phyloP scores from a whole-genome alignment of 1,140 invertebrate species.

The Parasteatoda tepidariorum region DNA sequence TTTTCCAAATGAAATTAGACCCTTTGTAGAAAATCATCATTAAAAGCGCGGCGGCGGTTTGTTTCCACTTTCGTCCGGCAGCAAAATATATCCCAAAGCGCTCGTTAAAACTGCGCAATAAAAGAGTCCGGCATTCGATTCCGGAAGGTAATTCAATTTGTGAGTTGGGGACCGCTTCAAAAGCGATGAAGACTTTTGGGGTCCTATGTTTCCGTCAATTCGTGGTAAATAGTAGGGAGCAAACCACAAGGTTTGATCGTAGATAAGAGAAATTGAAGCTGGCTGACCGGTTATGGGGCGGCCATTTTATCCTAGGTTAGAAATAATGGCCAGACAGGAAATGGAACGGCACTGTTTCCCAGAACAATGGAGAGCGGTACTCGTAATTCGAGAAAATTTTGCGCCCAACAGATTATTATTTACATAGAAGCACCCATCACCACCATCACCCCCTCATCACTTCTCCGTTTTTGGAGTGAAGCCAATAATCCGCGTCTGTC shows the following conservation, averaged over 20 bases:
- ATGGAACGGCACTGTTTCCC: conserved; percentile 46
- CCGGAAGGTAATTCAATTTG: conserved; percentile 38
- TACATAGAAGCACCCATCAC: no score
- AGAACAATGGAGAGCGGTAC: conserved; percentile 37
- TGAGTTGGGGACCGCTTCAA: conserved; percentile 14
- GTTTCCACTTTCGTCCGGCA: conserved; percentile 34
- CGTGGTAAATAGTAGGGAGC: conserved; percentile 36
- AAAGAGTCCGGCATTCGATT: conserved; percentile 41
- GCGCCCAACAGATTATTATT: conserved; percentile 8
- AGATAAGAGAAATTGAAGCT: conserved; percentile 33
- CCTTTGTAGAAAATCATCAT: conserved; percentile 32
- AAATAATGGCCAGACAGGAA: conserved; percentile 40
- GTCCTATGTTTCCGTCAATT: conserved; percentile 34
- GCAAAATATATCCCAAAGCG: conserved; percentile 36
- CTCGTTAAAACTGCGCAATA: conserved; percentile 51
- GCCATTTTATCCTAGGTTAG: conserved; percentile 34
- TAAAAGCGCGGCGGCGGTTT: neutral
- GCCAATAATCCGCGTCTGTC: conserved; percentile 10
- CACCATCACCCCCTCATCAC: no score
- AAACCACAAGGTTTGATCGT: conserved; percentile 35
- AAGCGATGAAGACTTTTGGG: conserved; percentile 23
- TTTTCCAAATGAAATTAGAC: conserved; percentile 49
- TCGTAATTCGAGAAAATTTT: conserved; percentile 32
- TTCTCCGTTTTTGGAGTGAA: no score
- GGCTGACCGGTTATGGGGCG: conserved; percentile 45